phyloP scores from a whole-genome alignment of 1,140 invertebrate genomes.

The Drosophila obscura region DNA sequence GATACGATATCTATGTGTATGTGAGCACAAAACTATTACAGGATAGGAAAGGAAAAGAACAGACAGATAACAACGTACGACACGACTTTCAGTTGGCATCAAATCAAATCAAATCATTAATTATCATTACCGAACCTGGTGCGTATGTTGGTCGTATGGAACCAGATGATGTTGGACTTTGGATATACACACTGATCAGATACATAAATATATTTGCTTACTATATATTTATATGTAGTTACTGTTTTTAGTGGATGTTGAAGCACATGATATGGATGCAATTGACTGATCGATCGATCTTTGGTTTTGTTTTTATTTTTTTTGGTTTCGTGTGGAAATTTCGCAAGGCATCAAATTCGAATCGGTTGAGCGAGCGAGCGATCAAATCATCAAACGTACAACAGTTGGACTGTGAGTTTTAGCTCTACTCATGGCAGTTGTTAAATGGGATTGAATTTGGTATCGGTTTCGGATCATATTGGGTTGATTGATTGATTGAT shows the following conservation, averaged over 20 bases:
- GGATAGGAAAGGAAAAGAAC: conserved; percentile 35
- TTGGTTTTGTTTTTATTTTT: conserved; percentile 11
- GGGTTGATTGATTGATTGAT: conserved; percentile 65
- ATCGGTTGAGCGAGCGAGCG: conserved; percentile 65
- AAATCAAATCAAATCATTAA: conserved; percentile 66
- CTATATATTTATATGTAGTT: conserved; percentile 27
- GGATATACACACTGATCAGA: conserved; percentile 38
- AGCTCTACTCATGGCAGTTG: conserved; percentile 53
- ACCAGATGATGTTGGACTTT: conserved; percentile 75
- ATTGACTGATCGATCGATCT: conserved; percentile 57
- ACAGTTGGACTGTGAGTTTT: conserved; percentile 69
- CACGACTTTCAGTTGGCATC: conserved; percentile 53
- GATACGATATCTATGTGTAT: conserved; percentile 16
- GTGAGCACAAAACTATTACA: conserved; percentile 31
- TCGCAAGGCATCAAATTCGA: conserved; percentile 63
- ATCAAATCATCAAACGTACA: conserved; percentile 47
- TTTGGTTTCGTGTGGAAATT: conserved; percentile 39
- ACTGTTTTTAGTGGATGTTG: conserved; percentile 50
- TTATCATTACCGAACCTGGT: conserved; percentile 64
- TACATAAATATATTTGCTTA: conserved; percentile 15
- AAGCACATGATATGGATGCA: conserved; percentile 68
- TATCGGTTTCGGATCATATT: conserved; percentile 58
- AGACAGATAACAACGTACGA: conserved; percentile 58
- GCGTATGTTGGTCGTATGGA: conserved; percentile 63
- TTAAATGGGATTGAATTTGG: conserved; percentile 57